These are phyloP conservation scores for Pristionchus maxplancki DNA, from an alignment of 2,888 invertebrate genomes.

Conservation along the genomic window DNA sequence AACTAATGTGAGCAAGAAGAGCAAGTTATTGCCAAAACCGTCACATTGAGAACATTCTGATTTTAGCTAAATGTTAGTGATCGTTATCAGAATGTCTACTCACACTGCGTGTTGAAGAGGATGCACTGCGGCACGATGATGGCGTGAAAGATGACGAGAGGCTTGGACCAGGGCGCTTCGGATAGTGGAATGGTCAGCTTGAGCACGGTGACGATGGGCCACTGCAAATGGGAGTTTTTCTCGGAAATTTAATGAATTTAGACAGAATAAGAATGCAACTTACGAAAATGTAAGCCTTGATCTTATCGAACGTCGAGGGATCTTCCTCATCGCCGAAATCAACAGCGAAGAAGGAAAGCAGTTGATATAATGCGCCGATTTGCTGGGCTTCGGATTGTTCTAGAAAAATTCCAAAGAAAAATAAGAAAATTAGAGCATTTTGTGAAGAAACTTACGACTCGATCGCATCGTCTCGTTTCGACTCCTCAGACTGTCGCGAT, in stretches of 20 bases:
- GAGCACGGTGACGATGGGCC: not conserved
- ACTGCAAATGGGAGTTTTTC: not conserved
- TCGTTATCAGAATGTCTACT: not conserved
- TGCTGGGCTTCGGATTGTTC: not conserved
- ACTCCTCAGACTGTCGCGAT: constrained; percentile 61
- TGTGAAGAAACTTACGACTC: not conserved
- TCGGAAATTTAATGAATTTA: no score
- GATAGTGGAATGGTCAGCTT: not conserved
- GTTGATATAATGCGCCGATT: not conserved
- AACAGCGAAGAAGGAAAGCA: not conserved
- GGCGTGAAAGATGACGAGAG: not conserved
- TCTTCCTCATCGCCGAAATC: not conserved
- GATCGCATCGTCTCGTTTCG: constrained; percentile 51
- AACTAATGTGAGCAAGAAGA: no score
- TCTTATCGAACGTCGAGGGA: not conserved
- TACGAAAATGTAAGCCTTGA: constrained; percentile 1
- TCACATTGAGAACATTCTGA: no score
- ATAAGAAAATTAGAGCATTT: no score
- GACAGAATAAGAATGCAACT: not conserved
- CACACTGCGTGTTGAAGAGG: constrained; percentile 5
- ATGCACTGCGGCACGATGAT: constrained; percentile 33
- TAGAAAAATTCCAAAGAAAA: not conserved
- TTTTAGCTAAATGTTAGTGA: no score
- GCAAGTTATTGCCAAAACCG: no score
- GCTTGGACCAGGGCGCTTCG: constrained; percentile 50